A percentile compares a stretch with the other conserved stretches of the same genome.
Evolutionary conservation across 2,888 invertebrate species (phyloP).

Genomic region (Odontomyia ornata): DNA sequence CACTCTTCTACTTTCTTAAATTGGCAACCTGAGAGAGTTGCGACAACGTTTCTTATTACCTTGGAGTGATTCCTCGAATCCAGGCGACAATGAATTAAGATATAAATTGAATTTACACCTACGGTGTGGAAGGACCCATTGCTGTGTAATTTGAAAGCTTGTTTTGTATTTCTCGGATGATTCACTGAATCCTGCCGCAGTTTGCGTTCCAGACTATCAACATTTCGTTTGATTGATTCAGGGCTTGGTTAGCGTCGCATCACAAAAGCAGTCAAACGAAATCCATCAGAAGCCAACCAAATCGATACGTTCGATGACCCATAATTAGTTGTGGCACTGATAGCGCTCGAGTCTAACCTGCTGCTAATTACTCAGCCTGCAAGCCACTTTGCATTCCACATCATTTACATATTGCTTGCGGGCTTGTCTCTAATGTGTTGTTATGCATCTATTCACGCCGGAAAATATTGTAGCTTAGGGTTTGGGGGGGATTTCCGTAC

Average conservation of each 20-base stretch:
- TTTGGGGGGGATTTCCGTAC: no score
- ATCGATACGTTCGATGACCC: not conserved
- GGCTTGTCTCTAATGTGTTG: not conserved
- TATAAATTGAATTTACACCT: not conserved
- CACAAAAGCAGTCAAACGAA: not conserved
- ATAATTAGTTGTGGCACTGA: conserved; percentile 3
- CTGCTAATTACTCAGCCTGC: not conserved
- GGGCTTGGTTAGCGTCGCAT: not conserved
- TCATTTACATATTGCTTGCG: not conserved
- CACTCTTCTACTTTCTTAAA: no score
- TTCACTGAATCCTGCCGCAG: not conserved
- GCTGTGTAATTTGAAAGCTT: not conserved
- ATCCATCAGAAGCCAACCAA: not conserved
- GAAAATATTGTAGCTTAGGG: no score
- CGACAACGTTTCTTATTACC: no score
- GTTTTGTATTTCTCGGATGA: not conserved
- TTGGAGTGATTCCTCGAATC: not conserved
- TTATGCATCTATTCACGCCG: no score
- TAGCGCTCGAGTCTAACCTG: not conserved
- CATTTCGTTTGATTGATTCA: conserved; percentile 5
- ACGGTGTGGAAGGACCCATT: not conserved
- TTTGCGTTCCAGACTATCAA: not conserved
- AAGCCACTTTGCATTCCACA: not conserved
- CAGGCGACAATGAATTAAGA: not conserved
- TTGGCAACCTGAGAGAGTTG: no score